Conservation (phyloP, 2,888 invertebrate species). For the Celastrina argiolus region DNA sequence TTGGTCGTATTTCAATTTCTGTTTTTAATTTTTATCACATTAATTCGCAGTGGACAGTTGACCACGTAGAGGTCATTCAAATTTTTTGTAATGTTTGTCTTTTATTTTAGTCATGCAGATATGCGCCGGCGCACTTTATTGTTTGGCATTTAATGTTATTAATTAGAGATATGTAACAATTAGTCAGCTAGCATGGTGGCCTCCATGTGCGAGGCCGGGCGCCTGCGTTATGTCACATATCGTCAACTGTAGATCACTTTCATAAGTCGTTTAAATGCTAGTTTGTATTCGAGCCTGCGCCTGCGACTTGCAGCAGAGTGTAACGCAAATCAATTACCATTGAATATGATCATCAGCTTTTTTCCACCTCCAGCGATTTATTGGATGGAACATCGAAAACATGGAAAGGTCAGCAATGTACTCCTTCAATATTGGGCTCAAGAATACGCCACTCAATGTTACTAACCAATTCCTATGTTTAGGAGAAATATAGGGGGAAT, state of each 20-base stretch:
- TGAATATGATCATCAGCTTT: background rate
- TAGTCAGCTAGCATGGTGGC: background rate
- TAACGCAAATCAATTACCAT: background rate
- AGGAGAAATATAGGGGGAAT: too few species aligned
- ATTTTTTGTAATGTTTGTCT: too few species aligned
- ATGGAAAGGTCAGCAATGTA: too few species aligned
- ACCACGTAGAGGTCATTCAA: background rate
- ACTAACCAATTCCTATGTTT: too few species aligned
- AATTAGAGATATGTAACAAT: background rate
- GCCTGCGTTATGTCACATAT: slow-evolving; percentile 39
- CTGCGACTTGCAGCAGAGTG: background rate
- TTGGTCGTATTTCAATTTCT: too few species aligned
- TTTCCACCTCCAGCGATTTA: too few species aligned
- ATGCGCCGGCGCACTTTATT: background rate
- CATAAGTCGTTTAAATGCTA: slow-evolving; percentile 48
- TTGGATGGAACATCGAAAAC: too few species aligned
- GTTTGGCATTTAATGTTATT: background rate
- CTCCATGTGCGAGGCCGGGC: slow-evolving; percentile 3
- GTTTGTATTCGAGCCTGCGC: slow-evolving; percentile 44
- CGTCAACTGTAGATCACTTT: slow-evolving; percentile 44
- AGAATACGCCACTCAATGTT: too few species aligned
- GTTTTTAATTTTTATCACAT: too few species aligned
- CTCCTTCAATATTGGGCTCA: too few species aligned
- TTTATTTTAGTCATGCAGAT: too few species aligned
- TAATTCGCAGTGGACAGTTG: too few species aligned